Conservation (phyloP, 1,140 invertebrate genomes). For the Propsilocerus akamusi region DNA sequence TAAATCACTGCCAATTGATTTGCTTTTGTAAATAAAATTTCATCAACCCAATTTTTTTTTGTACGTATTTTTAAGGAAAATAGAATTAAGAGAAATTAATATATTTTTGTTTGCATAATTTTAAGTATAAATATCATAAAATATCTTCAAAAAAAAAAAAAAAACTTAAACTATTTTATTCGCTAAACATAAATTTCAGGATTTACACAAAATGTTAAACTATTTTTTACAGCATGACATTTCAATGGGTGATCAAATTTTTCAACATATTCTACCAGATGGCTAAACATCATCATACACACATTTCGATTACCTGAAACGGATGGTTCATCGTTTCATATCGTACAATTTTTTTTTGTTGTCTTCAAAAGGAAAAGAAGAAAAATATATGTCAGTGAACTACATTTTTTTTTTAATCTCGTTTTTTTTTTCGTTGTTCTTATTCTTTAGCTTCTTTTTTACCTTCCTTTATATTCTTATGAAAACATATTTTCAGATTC, state of each 20-base stretch:
- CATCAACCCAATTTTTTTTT: neutral
- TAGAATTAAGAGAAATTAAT: neutral
- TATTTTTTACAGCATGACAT: neutral
- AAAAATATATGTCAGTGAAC: constrained; percentile 1
- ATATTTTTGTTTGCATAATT: neutral
- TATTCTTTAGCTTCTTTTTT: too few relatives aligned
- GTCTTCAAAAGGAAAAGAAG: neutral
- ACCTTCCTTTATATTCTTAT: too few relatives aligned
- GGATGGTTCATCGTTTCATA: neutral
- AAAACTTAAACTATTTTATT: neutral
- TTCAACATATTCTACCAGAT: neutral
- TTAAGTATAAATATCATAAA: neutral
- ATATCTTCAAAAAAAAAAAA: neutral
- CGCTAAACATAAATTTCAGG: too few relatives aligned
- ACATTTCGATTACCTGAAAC: neutral
- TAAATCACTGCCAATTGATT: too few relatives aligned
- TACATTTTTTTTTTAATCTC: neutral
- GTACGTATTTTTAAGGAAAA: neutral
- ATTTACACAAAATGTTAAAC: neutral
- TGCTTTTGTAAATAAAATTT: too few relatives aligned
- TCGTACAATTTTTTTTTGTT: too few relatives aligned
- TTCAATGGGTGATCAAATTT: neutral
- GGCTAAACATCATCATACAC: neutral
- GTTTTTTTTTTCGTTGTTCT: too few relatives aligned
- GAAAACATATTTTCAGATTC: too few relatives aligned